Percentiles rank a stretch among this genome's conserved stretches.
Conservation (phyloP, 2,113 vertebrate genomes). For the Hyaena hyaena region DNA sequence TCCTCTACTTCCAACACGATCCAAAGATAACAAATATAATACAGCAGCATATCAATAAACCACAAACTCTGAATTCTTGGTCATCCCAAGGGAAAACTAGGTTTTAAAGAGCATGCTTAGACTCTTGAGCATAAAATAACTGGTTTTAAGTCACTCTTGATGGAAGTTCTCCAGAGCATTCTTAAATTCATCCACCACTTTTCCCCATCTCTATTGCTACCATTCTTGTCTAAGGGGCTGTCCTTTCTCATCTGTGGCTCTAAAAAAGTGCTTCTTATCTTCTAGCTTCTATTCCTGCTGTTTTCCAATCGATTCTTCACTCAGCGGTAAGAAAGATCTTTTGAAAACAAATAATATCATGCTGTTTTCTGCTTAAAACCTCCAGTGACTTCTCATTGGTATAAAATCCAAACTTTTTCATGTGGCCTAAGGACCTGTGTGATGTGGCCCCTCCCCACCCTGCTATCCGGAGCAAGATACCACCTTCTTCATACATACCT, state of each 20-base stretch:
- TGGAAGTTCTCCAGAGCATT: not conserved
- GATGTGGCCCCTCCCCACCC: not conserved
- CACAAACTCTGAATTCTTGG: not conserved
- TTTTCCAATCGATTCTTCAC: conserved; percentile 28
- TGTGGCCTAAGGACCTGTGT: not conserved
- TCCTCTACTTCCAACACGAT: not conserved
- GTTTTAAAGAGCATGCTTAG: not conserved
- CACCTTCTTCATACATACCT: not conserved
- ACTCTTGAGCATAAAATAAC: not conserved
- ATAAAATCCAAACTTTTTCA: not conserved
- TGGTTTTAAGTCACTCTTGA: not conserved
- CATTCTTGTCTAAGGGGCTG: not conserved
- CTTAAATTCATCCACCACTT: not conserved
- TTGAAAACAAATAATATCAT: conserved; percentile 8
- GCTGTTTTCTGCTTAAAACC: not conserved
- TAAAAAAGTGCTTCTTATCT: not conserved
- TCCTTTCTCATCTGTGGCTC: not conserved
- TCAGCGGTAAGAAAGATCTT: not conserved
- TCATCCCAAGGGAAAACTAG: not conserved
- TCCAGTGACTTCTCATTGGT: not conserved
- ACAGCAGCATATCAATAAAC: not conserved
- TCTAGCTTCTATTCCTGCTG: not conserved
- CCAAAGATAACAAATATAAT: not conserved
- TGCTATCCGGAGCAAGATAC: too few species aligned
- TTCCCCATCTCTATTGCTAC: not conserved